phyloP scores from a whole-genome alignment of 2,797 vertebrate species.

The Hydrophis major region DNA sequence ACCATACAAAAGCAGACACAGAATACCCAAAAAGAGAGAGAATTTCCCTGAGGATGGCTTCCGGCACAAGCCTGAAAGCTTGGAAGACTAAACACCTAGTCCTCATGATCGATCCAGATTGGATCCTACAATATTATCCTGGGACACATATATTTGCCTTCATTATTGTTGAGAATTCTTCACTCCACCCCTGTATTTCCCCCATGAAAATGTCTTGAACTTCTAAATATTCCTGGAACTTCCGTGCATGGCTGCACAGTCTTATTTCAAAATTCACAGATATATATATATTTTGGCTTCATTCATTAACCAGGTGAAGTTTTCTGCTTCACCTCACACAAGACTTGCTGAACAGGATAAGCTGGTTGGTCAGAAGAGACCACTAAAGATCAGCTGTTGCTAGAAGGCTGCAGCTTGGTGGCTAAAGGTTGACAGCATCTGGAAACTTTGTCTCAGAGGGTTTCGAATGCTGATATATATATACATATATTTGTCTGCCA shows the following conservation, averaged over 20 bases:
- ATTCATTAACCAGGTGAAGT: background rate
- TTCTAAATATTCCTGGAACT: background rate
- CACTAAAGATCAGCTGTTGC: background rate
- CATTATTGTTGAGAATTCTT: background rate
- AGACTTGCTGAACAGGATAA: background rate
- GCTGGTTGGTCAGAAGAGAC: background rate
- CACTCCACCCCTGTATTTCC: background rate
- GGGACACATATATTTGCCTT: background rate
- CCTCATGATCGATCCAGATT: background rate
- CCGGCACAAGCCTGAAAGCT: background rate
- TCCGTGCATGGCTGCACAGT: too few species aligned
- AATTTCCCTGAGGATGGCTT: background rate
- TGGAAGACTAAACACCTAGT: background rate
- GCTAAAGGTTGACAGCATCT: background rate
- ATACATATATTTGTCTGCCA: background rate
- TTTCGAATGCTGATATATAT: background rate
- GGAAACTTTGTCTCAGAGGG: background rate
- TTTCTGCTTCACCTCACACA: constrained; percentile 2
- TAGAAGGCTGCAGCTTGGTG: background rate
- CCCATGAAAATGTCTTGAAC: background rate
- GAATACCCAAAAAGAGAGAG: background rate
- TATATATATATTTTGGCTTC: background rate
- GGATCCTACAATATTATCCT: background rate
- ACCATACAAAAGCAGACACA: too few species aligned
- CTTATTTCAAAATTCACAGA: background rate